Conservation (phyloP, 2,113 vertebrate species). For the Anolis carolinensis region DNA sequence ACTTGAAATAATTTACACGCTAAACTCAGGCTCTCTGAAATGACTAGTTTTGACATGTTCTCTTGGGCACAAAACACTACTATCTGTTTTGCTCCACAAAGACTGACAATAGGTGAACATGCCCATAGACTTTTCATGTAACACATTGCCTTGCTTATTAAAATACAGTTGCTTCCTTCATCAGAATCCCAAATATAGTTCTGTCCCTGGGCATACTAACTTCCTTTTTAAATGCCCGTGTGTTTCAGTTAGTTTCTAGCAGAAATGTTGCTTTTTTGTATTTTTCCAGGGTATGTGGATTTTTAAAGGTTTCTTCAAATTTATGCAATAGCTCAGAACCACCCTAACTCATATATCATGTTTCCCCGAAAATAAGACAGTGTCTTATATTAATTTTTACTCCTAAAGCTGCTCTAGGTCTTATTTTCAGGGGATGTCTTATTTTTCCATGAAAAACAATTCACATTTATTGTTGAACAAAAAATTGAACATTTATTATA, state of each 20-base stretch:
- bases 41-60: constrained; percentile 23
- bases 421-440: no score
- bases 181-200: constrained; percentile 78
- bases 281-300: constrained; percentile 59
- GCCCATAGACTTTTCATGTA: constrained; percentile 72
- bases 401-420: no score
- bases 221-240: constrained; percentile 75
- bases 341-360: background rate
- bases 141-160: constrained; percentile 64
- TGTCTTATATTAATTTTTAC: no score
- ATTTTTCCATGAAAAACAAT: no score
- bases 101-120: constrained; percentile 64
- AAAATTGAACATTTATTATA: no score
- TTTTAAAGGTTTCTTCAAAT: constrained; percentile 12
- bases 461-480: no score
- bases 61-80: constrained; percentile 41
- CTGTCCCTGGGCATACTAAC: constrained; percentile 66
- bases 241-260: constrained; percentile 76
- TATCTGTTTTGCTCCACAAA: constrained; percentile 54
- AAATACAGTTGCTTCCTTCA: constrained; percentile 79
- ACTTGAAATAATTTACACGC: background rate
- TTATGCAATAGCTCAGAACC: constrained; percentile 15
- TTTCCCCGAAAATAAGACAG: no score
- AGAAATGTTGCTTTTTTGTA: constrained; percentile 39
- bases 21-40: background rate